Evolutionary conservation across 2,888 invertebrate species (phyloP), one percentile per base, ranked within the genome.

Genomic region (Euclidia mi): DNA sequence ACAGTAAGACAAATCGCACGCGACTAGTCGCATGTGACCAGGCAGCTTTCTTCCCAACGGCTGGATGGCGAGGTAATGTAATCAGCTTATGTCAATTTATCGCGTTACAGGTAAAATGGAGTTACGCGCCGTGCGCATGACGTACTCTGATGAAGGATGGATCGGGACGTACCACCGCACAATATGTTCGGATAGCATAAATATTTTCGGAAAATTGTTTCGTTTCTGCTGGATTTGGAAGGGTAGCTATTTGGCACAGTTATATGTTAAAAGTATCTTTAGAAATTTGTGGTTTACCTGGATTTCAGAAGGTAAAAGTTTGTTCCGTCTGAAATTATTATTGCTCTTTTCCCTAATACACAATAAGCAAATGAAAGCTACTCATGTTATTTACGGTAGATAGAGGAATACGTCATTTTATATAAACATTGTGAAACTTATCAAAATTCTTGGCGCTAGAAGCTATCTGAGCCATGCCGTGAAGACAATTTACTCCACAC

Each of bases 31-130:
- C 17, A 11, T n/a, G 1, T 45, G 2, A 15, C 17, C 17, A 9
- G 6, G 12, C 9, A 32, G 37, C 40, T 34, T 38, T 38, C 25
- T 20, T 11, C 10, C 9, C 14, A n/a, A 10, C 20, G 14, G 25
- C 35, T 37, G 37, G 31, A 38, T 58, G 60, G 43, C 45, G 51
- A 34, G 46, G 65, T 71, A 68, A 72, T 69, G 31, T 59, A 65
- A 71, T 71, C 65, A 68, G 55, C 69, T 69, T 57, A 62, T 52
- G 69, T 72, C 71, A 72, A 72, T 71, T 69, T 69, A 62, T 56
- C 62, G 59, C 55, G 48, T 72, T 57, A 62, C 52, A 58, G 59
- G 55, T 65, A 57, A 44, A 46, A 58, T 50, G 31, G 44, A 70
- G 58, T 50, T 49, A 57, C 55, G 47, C 46, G 35, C 18, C 35